These are phyloP conservation scores for Ephialtes manifestator DNA, from an alignment of 2,888 invertebrate species.

Conservation along the genomic window DNA sequence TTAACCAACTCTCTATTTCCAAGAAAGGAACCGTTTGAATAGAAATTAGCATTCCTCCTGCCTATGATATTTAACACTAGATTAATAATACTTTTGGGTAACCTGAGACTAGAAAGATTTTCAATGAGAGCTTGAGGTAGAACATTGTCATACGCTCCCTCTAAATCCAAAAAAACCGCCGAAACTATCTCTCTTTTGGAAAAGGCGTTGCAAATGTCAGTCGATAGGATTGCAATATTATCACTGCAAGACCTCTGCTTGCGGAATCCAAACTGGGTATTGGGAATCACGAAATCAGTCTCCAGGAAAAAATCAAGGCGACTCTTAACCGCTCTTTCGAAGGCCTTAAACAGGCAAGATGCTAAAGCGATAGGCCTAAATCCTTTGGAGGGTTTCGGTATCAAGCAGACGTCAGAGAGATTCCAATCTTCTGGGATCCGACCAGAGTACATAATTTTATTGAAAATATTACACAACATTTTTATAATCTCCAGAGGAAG, in stretches of 20 bases:
- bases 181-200: slow-evolving; percentile 8
- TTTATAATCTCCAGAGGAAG: not conserved
- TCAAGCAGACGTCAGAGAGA: not conserved
- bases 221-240: slow-evolving; percentile 35
- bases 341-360: slow-evolving; percentile 37
- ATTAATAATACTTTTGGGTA: slow-evolving; percentile 28
- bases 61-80: slow-evolving; percentile 14
- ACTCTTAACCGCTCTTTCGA: slow-evolving; percentile 39
- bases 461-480: slow-evolving; percentile 10
- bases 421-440: slow-evolving; percentile 34
- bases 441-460: slow-evolving; percentile 34
- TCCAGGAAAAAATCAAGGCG: slow-evolving; percentile 50
- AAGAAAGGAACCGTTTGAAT: slow-evolving; percentile 14
- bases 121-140: not conserved
- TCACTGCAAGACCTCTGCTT: slow-evolving; percentile 47
- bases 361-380: slow-evolving; percentile 19
- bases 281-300: slow-evolving; percentile 2
- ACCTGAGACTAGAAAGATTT: slow-evolving; percentile 14
- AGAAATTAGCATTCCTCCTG: slow-evolving; percentile 21
- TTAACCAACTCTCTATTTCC: not conserved
- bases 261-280: slow-evolving; percentile 46
- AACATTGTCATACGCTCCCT: slow-evolving; percentile 60
- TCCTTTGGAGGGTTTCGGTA: too few relatives aligned
- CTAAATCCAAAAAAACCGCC: slow-evolving; percentile 56
- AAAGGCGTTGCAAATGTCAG: slow-evolving; percentile 47